A percentile compares a stretch with the other conserved stretches of the same genome.
Evolutionary conservation across 1,140 invertebrate species (phyloP).

Genomic region (Lineus longissimus): DNA sequence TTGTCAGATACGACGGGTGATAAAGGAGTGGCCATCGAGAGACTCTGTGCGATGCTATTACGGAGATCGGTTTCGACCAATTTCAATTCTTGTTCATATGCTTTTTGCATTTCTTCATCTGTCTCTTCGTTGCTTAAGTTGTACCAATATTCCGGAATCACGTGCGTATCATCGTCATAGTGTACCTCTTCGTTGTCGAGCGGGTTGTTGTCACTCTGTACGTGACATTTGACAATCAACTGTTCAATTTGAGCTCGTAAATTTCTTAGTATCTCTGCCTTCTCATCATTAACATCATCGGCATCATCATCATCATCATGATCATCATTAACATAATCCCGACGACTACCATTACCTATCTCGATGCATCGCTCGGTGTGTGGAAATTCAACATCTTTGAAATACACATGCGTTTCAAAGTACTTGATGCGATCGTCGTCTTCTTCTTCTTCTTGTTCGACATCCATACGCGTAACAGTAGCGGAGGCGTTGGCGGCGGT

Average conservation of each 20-base stretch:
- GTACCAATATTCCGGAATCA: slow-evolving; percentile 1
- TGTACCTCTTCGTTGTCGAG: background rate
- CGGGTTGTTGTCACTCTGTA: background rate
- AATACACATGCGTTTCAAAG: background rate
- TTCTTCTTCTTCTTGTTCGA: background rate
- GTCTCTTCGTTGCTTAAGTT: background rate
- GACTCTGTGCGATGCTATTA: too few species aligned
- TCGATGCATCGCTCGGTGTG: background rate
- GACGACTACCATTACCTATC: too few species aligned
- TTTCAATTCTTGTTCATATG: background rate
- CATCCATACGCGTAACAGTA: background rate
- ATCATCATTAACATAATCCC: too few species aligned
- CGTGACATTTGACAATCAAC: background rate
- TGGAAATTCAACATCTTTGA: background rate
- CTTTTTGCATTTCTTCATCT: background rate
- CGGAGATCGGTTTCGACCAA: background rate
- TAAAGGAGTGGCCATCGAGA: too few species aligned
- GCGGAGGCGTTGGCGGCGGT: background rate
- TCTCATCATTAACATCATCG: too few species aligned
- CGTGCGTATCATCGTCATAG: slow-evolving; percentile 1
- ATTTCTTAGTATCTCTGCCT: too few species aligned
- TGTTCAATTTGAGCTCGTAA: too few species aligned
- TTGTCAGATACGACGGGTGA: too few species aligned
- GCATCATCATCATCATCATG: too few species aligned
- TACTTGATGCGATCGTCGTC: background rate